Base-by-base conservation (phyloP, 2,113 vertebrate genomes). In the Oreochromis spilurus region DNA sequence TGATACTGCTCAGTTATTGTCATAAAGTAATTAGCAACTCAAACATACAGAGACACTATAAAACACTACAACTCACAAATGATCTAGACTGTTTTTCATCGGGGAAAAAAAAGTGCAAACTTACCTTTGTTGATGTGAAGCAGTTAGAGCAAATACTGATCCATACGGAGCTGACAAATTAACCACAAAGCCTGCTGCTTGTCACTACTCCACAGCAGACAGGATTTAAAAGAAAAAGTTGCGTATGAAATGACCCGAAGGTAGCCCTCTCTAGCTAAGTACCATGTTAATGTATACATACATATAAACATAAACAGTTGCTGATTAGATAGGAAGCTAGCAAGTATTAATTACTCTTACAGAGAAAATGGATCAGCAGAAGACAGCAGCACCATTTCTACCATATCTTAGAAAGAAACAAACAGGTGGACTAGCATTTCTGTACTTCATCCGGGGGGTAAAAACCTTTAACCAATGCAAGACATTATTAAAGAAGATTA, bases 291-390 rank as follows among this genome's bases (percentile, higher is more conserved):
- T 65, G 4, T 62, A 65, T 38, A 65, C 0, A 36, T 38, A 12
- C 10, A 38, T 38, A 65, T n/a, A 65, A 12, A 65, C 34, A 65
- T 65, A 65, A 38, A 38, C 19, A 65, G 6, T n/a, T 65, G 60
- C 0, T 0, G 60, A n/a, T 36, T n/a, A 65, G 17, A 1, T 38
- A n/a, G 0, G 6, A 67, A 67, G 34, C 19, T 65, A 65, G 34
- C 31, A 67, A 14, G 62, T n/a, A 67, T 7, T 4, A 67, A 21
- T 67, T 13, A 67, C 36, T 67, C 21, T 38, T 67, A 67, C 36
- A 38, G 19, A 67, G 0, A 40, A 67, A 67, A 40, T 67, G 62
- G 36, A 67, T 67, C 62, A 67, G 62, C 34, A 38, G 34, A 67
- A 67, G 62, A 67, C 9, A 21, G 62, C 62, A 67, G 62, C 0